These are phyloP conservation scores for Cenopis cana DNA, from an alignment of 2,888 invertebrate genomes.

Conservation along the genomic window DNA sequence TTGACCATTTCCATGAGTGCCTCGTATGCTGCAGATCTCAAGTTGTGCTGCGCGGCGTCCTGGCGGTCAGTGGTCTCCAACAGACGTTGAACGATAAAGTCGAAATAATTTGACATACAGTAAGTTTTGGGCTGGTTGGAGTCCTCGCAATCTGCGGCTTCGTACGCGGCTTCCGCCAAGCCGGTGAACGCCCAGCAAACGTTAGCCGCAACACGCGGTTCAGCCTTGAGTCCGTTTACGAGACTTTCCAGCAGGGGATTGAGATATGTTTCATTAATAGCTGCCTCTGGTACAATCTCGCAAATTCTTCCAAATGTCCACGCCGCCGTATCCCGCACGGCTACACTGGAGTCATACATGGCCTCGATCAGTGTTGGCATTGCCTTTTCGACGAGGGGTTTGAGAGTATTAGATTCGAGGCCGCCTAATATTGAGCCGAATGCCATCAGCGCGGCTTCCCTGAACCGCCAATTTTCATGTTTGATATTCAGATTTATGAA, in stretches of 20 bases:
- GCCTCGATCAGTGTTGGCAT: constrained; percentile 97
- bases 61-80: constrained; percentile 97
- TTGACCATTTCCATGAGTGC: constrained; percentile 99
- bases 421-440: constrained; percentile 98
- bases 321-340: constrained; percentile 98
- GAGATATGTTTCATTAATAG: constrained; percentile 94
- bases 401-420: constrained; percentile 93
- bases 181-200: constrained; percentile 99
- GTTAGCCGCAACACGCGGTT: constrained; percentile 98
- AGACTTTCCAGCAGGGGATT: constrained; percentile 92
- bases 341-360: constrained; percentile 97
- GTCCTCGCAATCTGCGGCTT: constrained; percentile 90
- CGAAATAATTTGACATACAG: constrained; percentile 96
- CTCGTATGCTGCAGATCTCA: constrained; percentile 98
- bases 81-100: constrained; percentile 95
- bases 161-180: constrained; percentile 98
- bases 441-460: constrained; percentile 99
- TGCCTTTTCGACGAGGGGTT: constrained; percentile 97
- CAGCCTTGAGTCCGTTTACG: constrained; percentile 94
- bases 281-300: constrained; percentile 98
- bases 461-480: constrained; percentile 94
- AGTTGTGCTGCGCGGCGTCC: constrained; percentile 96
- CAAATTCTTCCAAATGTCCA: constrained; percentile 99
- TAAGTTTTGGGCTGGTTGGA: constrained; percentile 94
- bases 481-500: constrained; percentile 98